Base-by-base conservation (phyloP, 1,140 invertebrate species). In the Choristoneura fumiferana region DNA sequence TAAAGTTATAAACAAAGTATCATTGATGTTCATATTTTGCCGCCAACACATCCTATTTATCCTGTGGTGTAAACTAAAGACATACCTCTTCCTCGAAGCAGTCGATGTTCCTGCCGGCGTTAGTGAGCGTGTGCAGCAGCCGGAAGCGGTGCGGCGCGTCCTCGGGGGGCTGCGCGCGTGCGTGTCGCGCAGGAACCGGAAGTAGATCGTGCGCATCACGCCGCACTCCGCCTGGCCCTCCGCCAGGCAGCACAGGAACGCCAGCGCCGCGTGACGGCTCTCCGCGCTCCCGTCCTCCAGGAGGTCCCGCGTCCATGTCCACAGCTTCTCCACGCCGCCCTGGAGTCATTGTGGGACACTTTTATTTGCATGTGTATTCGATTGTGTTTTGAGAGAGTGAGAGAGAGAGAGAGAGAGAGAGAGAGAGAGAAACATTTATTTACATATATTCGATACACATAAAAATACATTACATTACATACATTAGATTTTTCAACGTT, bases 21-120 rank as follows among this genome's bases (percentile, higher is more conserved):
- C n/a, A n/a, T n/a, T n/a, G n/a, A n/a, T n/a, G n/a, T n/a, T n/a
- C n/a, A n/a, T n/a, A n/a, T n/a, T n/a, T n/a, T n/a, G n/a, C n/a
- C n/a, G n/a, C n/a, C n/a, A n/a, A n/a, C n/a, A n/a, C n/a, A n/a
- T n/a, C n/a, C n/a, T n/a, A n/a, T n/a, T n/a, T n/a, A n/a, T n/a
- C n/a, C n/a, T n/a, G n/a, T n/a, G n/a, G n/a, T n/a, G n/a, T n/a
- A n/a, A n/a, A n/a, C n/a, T n/a, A n/a, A n/a, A n/a, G n/a, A n/a
- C n/a, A 59, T 43, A 94, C 92, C 83, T 95, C 93, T 79, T 97
- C 96, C 83, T 98, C 97, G 78, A 98, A 94, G 83, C 97, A 94
- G 52, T 91, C 90, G 53, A 98, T 94, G 87, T 96, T 94, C 86
- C 95, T 96, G 2, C 97, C 97, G 89, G 95, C 94, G 63, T 95